Evolutionary conservation across 2,888 invertebrate genomes (phyloP).

Genomic region (Antitype chi): DNA sequence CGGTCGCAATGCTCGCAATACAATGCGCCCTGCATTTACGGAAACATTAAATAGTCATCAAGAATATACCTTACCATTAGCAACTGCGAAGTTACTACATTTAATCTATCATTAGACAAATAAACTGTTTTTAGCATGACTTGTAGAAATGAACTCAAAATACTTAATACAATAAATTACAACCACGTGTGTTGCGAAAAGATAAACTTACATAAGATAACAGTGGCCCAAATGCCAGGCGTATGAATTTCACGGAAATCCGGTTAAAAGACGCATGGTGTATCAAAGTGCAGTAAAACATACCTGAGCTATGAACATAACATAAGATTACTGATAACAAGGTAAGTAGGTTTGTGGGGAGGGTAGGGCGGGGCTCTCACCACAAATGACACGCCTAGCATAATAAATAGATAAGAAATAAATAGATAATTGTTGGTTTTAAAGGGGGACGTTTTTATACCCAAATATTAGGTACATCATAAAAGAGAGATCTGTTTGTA

Average conservation of each 20-base stretch:
- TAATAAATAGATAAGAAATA: conserved; percentile 6
- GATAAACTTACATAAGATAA: conserved; percentile 49
- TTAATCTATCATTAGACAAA: not conserved
- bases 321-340: conserved; percentile 54
- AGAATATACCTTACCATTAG: not conserved
- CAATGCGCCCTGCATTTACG: conserved; percentile 26
- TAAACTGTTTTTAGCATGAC: not conserved
- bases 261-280: conserved; percentile 1
- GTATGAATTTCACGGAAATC: conserved; percentile 4
- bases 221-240: not conserved
- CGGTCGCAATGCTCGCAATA: conserved; percentile 16
- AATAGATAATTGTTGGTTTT: not conserved
- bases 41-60: conserved; percentile 29
- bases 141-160: not conserved
- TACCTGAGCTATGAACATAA: conserved; percentile 30
- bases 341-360: conserved; percentile 47
- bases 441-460: not conserved
- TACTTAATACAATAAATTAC: conserved; percentile 13
- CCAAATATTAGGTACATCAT: not conserved
- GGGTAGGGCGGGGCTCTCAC: not conserved
- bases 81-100: not conserved
- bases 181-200: conserved; percentile 16
- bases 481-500: not conserved
- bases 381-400: conserved; percentile 8
- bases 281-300: conserved; percentile 39